Evolutionary conservation across 2,113 vertebrate genomes (phyloP).

Genomic region (Acanthochromis polyacanthus): DNA sequence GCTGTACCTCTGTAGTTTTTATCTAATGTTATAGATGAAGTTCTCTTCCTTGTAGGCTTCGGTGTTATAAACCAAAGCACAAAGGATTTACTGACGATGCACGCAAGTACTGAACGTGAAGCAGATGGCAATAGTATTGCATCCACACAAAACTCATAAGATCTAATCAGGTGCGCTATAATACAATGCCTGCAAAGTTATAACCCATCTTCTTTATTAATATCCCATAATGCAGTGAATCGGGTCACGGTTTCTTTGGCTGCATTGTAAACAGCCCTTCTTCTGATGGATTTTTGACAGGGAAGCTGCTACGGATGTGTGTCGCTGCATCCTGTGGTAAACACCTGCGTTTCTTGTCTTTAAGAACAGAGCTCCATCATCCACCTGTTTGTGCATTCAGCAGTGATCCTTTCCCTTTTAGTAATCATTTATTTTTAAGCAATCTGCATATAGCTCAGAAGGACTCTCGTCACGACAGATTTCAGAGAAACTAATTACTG

Average conservation of each 20-base stretch:
- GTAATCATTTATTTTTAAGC: constrained; percentile 37
- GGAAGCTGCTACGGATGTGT: no score
- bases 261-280: neutral
- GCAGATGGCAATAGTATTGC: neutral
- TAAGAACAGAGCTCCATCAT: neutral
- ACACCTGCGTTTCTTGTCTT: neutral
- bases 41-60: neutral
- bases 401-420: constrained; percentile 10
- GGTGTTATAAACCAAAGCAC: neutral
- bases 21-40: neutral
- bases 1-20: neutral
- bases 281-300: no score
- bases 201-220: neutral
- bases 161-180: neutral
- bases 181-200: neutral
- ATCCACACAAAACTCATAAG: neutral
- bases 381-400: constrained; percentile 38
- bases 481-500: constrained; percentile 33
- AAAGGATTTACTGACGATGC: neutral
- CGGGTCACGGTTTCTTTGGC: neutral
- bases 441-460: constrained; percentile 25
- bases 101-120: neutral
- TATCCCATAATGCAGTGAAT: neutral
- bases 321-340: neutral
- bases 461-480: constrained; percentile 37